phyloP scores from a whole-genome alignment of 2,113 vertebrate genomes.

The Clinocottus analis region DNA sequence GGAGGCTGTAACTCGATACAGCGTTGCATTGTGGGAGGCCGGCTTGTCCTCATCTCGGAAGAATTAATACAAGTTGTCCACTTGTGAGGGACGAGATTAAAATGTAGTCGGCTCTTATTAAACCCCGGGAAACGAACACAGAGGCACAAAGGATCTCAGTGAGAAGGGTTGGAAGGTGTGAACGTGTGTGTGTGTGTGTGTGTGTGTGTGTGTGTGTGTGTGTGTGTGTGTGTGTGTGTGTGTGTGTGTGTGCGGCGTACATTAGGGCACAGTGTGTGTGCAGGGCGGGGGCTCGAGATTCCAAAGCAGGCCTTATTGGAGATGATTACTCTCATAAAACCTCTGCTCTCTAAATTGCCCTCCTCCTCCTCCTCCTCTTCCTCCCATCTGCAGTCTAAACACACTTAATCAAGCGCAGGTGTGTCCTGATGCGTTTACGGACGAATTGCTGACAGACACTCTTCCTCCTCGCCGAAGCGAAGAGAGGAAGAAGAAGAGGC shows the following conservation, averaged over 20 bases:
- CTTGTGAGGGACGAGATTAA: constrained; percentile 79
- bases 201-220: constrained; percentile 29
- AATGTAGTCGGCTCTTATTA: constrained; percentile 75
- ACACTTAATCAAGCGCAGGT: constrained; percentile 82
- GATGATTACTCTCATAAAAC: constrained; percentile 84
- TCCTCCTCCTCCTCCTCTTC: constrained; percentile 25
- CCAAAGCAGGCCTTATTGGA: constrained; percentile 79
- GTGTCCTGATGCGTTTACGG: constrained; percentile 74
- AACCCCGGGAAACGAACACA: constrained; percentile 61
- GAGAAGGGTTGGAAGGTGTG: constrained; percentile 53
- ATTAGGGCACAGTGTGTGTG: constrained; percentile 55
- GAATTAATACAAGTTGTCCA: constrained; percentile 79
- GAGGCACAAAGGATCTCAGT: constrained; percentile 55
- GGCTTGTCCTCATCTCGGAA: constrained; percentile 64
- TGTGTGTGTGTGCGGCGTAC: constrained; percentile 34
- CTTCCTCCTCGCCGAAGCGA: constrained; percentile 3
- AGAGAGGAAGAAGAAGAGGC: constrained; percentile 16
- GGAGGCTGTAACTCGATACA: constrained; percentile 72
- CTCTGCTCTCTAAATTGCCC: constrained; percentile 80
- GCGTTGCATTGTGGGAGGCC: constrained; percentile 73
- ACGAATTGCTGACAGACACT: constrained; percentile 61
- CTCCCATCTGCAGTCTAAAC: constrained; percentile 78
- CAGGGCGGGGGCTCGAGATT: constrained; percentile 72
- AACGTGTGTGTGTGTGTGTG: constrained; percentile 29
- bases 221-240: constrained; percentile 35